Evolutionary conservation across 2,113 vertebrate genomes (phyloP), one percentile per base, ranked within the genome.

Genomic region (Emydocephalus ijimae): DNA sequence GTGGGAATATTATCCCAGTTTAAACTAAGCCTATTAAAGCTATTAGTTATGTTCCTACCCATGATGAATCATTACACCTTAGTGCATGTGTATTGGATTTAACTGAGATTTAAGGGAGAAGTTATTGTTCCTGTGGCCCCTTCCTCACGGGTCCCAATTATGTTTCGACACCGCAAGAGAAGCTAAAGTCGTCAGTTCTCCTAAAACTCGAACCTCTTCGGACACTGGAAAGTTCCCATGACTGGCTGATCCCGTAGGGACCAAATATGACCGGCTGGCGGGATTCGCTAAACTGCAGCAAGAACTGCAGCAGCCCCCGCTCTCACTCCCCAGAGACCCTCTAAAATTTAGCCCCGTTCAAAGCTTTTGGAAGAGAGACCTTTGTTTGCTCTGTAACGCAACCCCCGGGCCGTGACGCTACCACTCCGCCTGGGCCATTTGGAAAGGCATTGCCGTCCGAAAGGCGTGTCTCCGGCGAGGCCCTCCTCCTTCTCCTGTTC

Each of bases 381-480:
- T 89, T 89, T 91, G 93, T 93, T 45, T 5, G 87, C 45, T n/a
- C 3, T 81, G 54, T 93, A 94, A 93, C 93, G 95, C 95, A 91
- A 96, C 56, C 94, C 85, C 94, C 95, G 69, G 96, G 96, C 93
- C 95, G 85, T 96, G 96, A 94, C 96, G 94, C 97, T 95, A 94
- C 69, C 90, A 0, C 43, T 5, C 88, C 21, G 21, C 85, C 92
- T 5, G 34, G 89, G 86, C 97, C 97, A 97, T 97, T 97, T 57
- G 86, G 93, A 10, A 90, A 85, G 94, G 89, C 88, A 81, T 93
- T 94, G 85, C 89, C 59, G 59, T 92, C 69, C 90, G 69, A 50
- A 90, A 39, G 92, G 93, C 92, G 94, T 91, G 43, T 92, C 9
- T 93, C 3, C 91, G 57, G 29, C 24, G 2, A 34, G 85, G 0